These are phyloP conservation scores for Prinia subflava DNA, from an alignment of 2,113 vertebrate genomes.

Conservation along the genomic window DNA sequence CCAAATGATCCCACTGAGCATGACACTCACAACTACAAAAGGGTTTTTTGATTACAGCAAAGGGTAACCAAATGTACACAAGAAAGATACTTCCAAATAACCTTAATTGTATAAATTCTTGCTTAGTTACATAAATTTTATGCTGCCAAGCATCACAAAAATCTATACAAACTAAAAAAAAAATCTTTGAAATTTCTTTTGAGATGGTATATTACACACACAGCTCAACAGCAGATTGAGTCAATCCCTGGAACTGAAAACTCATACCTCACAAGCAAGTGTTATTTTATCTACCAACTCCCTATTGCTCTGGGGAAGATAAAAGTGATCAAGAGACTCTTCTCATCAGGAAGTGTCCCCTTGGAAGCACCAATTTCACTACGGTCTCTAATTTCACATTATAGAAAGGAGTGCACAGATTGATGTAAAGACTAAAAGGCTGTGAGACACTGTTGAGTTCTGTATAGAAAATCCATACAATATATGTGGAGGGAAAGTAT, in stretches of 20 bases:
- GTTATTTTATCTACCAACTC: background rate
- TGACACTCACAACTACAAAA: background rate
- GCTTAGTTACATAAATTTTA: background rate
- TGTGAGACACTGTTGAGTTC: background rate
- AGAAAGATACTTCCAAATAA: background rate
- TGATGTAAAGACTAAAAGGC: background rate
- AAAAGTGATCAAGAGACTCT: background rate
- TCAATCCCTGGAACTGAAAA: background rate
- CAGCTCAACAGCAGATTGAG: background rate
- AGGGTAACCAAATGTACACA: fast-evolving
- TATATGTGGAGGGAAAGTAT: background rate
- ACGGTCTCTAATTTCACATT: background rate
- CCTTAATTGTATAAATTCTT: background rate
- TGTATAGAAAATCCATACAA: background rate
- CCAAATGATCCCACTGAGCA: background rate
- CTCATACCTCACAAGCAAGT: background rate
- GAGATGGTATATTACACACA: background rate
- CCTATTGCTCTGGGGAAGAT: background rate
- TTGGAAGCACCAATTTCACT: background rate
- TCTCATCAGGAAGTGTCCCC: background rate
- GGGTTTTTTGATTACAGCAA: background rate
- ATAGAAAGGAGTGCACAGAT: background rate
- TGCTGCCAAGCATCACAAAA: background rate
- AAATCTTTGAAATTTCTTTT: background rate
- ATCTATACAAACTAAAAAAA: background rate